Evolutionary conservation across 2,888 invertebrate genomes (phyloP), one percentile per base, ranked within the genome.

Genomic region (Podabrus alpinus): DNA sequence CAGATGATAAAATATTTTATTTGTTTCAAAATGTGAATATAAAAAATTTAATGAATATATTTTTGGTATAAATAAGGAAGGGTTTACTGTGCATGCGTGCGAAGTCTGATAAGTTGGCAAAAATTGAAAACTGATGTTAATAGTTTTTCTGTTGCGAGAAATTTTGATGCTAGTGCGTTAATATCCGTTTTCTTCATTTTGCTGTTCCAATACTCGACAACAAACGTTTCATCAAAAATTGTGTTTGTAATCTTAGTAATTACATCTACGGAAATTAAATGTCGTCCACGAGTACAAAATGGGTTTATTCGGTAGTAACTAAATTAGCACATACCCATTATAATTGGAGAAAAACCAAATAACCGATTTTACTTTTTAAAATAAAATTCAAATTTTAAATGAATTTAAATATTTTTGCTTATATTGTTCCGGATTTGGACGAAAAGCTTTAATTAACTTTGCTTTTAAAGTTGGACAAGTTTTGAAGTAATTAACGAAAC

Each of bases 211-310:
- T 45, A 45, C 45, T 45, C 45, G 45, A 45, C 45, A 45, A 45
- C 45, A 45, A 66, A 66, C 66, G 66, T 73, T 69, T 69, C 73
- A 69, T 73, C 74, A 74, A 74, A 71, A 75, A 75, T 72, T 75
- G 69, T 59, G 66, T 66, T 45, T 72, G 72, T 69, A 75, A 75
- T 75, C 75, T 75, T 72, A 61, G 72, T 69, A 72, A 75, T 75
- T 75, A 75, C 67, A 71, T 69, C 69, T 72, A 59, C 72, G 75
- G 75, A 75, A 75, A 75, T 75, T 75, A 75, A 75, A 72, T 66
- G 64, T 69, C 66, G 74, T 24, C 71, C 61, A 45, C 70, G 74
- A 71, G 69, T 67, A 67, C 64, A 71, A 61, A 74, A 74, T 67
- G 68, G 66, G 74, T 71, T 74, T 74, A 74, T 74, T 69, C 59